phyloP scores from a whole-genome alignment of 2,888 invertebrate genomes.

The Ophion obscuratus region DNA sequence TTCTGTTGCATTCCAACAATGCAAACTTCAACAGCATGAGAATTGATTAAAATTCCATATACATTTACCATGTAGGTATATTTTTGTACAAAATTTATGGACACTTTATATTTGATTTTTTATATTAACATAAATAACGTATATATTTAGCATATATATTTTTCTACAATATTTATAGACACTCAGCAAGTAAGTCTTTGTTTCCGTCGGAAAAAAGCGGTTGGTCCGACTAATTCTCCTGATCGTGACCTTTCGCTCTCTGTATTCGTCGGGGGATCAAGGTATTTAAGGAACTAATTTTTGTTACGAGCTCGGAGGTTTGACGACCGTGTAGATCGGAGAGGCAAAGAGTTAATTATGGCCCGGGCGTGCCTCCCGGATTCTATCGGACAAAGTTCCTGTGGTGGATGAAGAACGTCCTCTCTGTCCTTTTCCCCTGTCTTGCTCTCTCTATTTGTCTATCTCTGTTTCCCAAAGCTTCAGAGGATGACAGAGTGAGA shows the following conservation, averaged over 20 bases:
- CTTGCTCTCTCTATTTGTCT: conserved; percentile 16
- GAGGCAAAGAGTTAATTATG: conserved; percentile 64
- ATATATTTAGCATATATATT: no score
- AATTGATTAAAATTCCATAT: no score
- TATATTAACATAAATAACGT: no score
- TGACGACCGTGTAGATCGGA: conserved; percentile 31
- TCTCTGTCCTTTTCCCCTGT: conserved; percentile 4
- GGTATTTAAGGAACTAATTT: conserved; percentile 39
- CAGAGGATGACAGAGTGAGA: conserved; percentile 17
- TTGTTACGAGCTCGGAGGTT: conserved; percentile 25
- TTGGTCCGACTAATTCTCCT: neutral
- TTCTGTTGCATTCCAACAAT: no score
- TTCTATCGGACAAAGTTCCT: conserved; percentile 55
- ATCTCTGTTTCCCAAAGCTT: conserved; percentile 25
- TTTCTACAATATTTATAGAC: no score
- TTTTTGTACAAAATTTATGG: no score
- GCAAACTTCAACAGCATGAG: no score
- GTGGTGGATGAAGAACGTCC: conserved; percentile 50
- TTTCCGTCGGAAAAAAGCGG: neutral
- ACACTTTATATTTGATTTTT: no score
- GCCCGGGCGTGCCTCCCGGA: conserved; percentile 43
- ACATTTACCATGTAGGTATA: no score
- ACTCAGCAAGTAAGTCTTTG: neutral
- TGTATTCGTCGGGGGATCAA: neutral
- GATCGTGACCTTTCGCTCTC: neutral